Evolutionary conservation across 2,113 vertebrate species (phyloP).

Genomic region (Tylochromis polylepis): DNA sequence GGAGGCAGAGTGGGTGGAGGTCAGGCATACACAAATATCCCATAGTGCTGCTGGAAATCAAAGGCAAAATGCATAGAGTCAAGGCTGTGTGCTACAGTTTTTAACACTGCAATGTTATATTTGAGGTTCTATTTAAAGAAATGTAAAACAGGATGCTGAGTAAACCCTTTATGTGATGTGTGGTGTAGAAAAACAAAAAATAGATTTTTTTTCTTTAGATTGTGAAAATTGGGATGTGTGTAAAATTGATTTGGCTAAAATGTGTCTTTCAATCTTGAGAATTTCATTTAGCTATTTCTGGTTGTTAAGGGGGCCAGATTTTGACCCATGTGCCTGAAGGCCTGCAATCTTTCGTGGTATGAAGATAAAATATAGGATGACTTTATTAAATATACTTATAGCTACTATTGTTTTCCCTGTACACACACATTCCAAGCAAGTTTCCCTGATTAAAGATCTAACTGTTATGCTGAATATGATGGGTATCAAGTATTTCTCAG

Average conservation of each 20-base stretch:
- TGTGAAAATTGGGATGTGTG: too few relatives aligned
- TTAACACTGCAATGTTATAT: too few relatives aligned
- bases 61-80: too few relatives aligned
- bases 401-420: neutral
- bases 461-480: neutral
- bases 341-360: neutral
- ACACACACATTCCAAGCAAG: neutral
- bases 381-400: neutral
- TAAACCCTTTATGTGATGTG: too few relatives aligned
- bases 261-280: neutral
- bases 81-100: too few relatives aligned
- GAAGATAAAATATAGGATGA: neutral
- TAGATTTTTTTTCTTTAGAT: too few relatives aligned
- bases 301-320: neutral
- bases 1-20: too few relatives aligned
- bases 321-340: neutral
- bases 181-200: too few relatives aligned
- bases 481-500: neutral
- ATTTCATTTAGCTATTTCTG: neutral
- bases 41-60: too few relatives aligned
- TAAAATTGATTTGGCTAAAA: neutral
- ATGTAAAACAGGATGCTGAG: too few relatives aligned
- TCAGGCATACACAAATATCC: too few relatives aligned
- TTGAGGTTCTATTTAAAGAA: too few relatives aligned
- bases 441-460: neutral